phyloP scores from a whole-genome alignment of 1,140 invertebrate genomes.

The Trachelipus rathkii region DNA sequence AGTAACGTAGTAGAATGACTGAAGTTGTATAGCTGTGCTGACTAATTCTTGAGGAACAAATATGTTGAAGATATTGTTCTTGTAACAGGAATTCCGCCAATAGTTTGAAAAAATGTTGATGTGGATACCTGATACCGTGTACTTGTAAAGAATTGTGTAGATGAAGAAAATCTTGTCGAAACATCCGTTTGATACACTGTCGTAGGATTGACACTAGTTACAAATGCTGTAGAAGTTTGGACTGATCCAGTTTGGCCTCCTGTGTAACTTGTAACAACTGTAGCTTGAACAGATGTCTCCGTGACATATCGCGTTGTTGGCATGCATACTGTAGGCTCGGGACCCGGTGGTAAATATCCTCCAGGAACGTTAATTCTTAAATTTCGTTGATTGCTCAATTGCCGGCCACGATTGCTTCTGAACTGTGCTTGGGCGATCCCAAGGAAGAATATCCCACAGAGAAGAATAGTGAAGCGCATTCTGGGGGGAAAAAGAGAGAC shows the following conservation, averaged over 20 bases:
- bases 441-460: neutral
- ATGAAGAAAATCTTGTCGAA: neutral
- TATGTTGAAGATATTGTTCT: neutral
- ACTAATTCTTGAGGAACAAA: neutral
- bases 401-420: neutral
- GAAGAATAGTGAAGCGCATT: neutral
- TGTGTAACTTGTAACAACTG: neutral
- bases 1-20: neutral
- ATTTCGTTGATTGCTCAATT: neutral
- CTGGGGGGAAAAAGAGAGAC: constrained; percentile 3
- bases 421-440: neutral
- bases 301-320: neutral
- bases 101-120: neutral
- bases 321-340: neutral
- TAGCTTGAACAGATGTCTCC: neutral
- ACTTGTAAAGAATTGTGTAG: neutral
- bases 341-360: neutral
- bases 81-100: neutral
- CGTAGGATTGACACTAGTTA: neutral
- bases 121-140: neutral
- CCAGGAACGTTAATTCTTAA: neutral
- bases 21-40: neutral
- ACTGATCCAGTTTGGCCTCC: neutral
- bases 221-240: neutral
- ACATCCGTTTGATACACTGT: neutral